A percentile compares a stretch with the other conserved stretches of the same genome.
Evolutionary conservation across 1,140 invertebrate species (phyloP).

Genomic region (Pachypeltis micranthus): DNA sequence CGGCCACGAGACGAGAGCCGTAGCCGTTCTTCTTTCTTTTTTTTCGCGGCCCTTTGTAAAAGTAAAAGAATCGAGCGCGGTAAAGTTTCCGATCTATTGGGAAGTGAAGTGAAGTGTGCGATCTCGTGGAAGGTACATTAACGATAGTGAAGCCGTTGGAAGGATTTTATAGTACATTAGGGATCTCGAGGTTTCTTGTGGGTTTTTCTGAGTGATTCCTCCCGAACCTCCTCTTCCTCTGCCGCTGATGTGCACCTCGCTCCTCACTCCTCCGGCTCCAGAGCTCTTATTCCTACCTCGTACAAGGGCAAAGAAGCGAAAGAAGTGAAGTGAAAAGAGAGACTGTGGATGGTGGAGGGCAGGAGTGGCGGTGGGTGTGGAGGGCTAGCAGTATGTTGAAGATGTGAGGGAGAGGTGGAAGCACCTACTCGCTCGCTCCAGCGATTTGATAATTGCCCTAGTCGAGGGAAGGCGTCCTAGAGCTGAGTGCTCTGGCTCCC

Average conservation of each 20-base stretch:
- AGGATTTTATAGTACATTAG: neutral
- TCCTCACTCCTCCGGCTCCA: neutral
- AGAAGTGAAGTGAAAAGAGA: neutral
- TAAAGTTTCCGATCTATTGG: conserved; percentile 2
- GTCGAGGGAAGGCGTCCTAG: neutral
- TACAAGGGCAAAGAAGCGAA: neutral
- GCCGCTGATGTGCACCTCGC: neutral
- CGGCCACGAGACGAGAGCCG: too few relatives aligned
- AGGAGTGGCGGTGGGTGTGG: too few relatives aligned
- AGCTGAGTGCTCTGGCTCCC: neutral
- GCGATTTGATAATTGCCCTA: conserved; percentile 2
- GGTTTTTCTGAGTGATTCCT: conserved; percentile 1
- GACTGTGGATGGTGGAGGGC: too few relatives aligned
- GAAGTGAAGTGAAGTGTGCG: neutral
- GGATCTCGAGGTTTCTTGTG: neutral
- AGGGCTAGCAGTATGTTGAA: too few relatives aligned
- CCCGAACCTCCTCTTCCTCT: neutral
- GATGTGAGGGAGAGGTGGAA: too few relatives aligned
- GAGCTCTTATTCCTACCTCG: too few relatives aligned
- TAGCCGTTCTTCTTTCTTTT: too few relatives aligned
- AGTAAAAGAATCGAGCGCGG: conserved; percentile 1
- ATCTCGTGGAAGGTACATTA: neutral
- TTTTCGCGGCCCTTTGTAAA: too few relatives aligned
- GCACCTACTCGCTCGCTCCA: neutral
- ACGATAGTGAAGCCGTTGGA: neutral